Percentiles rank a stretch among this genome's conserved stretches.
Evolutionary conservation across 2,113 vertebrate genomes (phyloP).

Genomic region (Percina caprodes): DNA sequence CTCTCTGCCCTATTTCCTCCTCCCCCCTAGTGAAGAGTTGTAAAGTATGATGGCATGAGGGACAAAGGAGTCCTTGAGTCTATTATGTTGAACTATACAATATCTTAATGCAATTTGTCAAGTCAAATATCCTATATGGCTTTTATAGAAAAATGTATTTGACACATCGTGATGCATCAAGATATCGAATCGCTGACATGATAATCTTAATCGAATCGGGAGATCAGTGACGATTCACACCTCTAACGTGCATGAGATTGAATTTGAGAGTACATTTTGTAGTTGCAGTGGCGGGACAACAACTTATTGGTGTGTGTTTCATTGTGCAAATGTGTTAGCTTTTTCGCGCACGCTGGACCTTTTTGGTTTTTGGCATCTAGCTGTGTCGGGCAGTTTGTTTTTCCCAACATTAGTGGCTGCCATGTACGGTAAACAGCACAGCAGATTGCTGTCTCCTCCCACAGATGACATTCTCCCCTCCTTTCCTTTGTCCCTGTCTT

Average conservation of each 20-base stretch:
- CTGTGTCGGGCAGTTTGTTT: conserved; percentile 50
- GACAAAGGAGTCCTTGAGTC: too few relatives aligned
- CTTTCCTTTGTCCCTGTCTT: conserved; percentile 42
- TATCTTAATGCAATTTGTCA: too few relatives aligned
- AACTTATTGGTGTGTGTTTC: conserved; percentile 4
- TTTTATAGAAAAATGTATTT: too few relatives aligned
- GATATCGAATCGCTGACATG: too few relatives aligned
- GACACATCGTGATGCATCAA: too few relatives aligned
- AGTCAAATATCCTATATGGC: too few relatives aligned
- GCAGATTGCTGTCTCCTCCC: conserved; percentile 55
- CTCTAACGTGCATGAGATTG: neutral
- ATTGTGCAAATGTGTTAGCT: neutral
- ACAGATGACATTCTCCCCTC: conserved; percentile 54
- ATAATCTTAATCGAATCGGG: too few relatives aligned
- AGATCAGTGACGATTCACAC: too few relatives aligned
- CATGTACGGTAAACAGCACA: conserved; percentile 50
- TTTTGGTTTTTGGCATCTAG: neutral
- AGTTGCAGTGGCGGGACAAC: neutral
- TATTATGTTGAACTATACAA: too few relatives aligned
- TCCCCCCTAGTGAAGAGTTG: too few relatives aligned
- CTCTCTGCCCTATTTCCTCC: too few relatives aligned
- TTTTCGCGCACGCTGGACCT: conserved; percentile 1
- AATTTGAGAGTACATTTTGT: conserved; percentile 13
- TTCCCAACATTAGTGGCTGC: conserved; percentile 48
- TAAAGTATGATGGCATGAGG: too few relatives aligned